Conservation (phyloP, 2,113 vertebrate genomes). For the Ptilorrhoa leucosticta region DNA sequence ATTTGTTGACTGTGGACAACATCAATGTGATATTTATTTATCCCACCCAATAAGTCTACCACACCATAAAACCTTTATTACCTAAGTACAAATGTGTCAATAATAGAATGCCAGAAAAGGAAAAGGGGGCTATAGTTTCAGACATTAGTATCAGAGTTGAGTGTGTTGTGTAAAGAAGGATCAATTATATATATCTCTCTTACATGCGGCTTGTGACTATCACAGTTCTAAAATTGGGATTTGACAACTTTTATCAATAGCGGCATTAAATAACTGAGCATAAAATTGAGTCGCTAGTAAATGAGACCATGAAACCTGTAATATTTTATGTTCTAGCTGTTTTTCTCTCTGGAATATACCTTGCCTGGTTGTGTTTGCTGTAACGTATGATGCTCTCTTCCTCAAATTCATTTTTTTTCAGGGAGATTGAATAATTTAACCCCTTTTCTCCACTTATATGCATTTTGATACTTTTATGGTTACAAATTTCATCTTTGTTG, state of each 20-base stretch:
- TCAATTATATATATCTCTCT: not conserved
- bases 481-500: not conserved
- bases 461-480: not conserved
- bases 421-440: not conserved
- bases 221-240: not conserved
- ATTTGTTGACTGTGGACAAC: not conserved
- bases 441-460: not conserved
- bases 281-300: not conserved
- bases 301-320: not conserved
- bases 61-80: not conserved
- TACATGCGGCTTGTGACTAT: not conserved
- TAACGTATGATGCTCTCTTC: not conserved
- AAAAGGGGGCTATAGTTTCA: not conserved
- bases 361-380: not conserved
- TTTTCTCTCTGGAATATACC: not conserved
- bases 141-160: not conserved
- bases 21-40: not conserved
- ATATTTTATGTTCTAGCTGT: not conserved
- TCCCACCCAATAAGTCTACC: rapidly evolving
- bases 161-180: not conserved
- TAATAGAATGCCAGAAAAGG: not conserved
- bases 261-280: not conserved
- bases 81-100: not conserved
- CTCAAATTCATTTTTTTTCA: not conserved
- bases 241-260: not conserved